Evolutionary conservation across 2,797 vertebrate genomes (phyloP), one percentile per base, ranked within the genome.

Genomic region (Tapirus indicus): DNA sequence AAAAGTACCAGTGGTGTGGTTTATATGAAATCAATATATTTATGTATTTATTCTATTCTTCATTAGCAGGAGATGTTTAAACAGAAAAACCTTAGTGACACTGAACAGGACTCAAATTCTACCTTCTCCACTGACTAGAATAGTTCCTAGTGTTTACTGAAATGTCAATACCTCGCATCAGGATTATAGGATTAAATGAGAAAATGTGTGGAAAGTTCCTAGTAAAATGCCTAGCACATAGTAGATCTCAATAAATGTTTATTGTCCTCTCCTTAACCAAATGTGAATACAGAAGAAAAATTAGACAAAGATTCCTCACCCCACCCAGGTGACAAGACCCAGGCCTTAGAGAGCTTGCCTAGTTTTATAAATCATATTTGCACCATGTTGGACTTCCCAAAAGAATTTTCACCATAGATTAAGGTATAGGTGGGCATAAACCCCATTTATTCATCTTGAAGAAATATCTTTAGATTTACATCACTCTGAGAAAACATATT

Each of bases 401-500:
- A 98, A 91, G 38, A 95, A 87, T 79, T 91, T 80, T 92, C 47
- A 97, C 85, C 93, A 60, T 56, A 91, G 96, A 97, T 68, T 84
- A 84, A 80, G 74, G 83, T 56, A 66, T 7, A 52, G 17, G 78
- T 92, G 87, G 62, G 78, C 12, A 64, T 77, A 86, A 80, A 71
- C 41, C 20, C 29, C 56, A 68, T 68, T 75, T 49, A 75, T 80
- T 97, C 71, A 74, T 66, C 60, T 44, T 75, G 49, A 94, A 83
- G 66, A 95, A 95, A 80, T 64, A 56, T 69, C 52, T 87, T 95
- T 79, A 96, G 82, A 90, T 88, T 97, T 95, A 93, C 23, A 27
- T 97, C 60, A 60, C 62, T 96, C 95, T 84, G 41, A 8, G 0
- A 79, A 97, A 77, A 97, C 95, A 95, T 85, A 97, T 95, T 96